Percentiles rank a stretch among this genome's conserved stretches.
These are phyloP conservation scores for Parauchenoglanis punctatus DNA, from an alignment of 2,797 vertebrate species.

Conservation along the genomic window DNA sequence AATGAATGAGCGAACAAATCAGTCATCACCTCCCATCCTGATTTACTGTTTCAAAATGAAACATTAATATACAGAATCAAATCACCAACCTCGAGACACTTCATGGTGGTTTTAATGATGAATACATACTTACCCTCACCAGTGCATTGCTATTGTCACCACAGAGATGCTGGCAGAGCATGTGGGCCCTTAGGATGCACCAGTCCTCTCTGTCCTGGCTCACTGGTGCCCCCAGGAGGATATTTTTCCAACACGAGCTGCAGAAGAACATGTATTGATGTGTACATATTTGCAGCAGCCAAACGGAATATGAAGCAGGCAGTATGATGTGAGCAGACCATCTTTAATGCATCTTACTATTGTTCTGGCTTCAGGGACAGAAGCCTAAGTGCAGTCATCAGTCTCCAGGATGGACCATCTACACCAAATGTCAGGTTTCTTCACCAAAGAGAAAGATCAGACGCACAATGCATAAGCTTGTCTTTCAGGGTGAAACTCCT, in stretches of 20 bases:
- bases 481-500: background rate
- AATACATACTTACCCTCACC: slow-evolving; percentile 73
- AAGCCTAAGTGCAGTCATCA: slow-evolving; percentile 84
- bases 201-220: slow-evolving; percentile 77
- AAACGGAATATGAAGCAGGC: background rate
- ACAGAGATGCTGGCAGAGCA: slow-evolving; percentile 76
- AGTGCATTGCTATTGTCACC: slow-evolving; percentile 72
- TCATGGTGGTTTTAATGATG: background rate
- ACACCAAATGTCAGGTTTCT: slow-evolving; percentile 88
- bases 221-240: slow-evolving; percentile 81
- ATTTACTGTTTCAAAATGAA: background rate
- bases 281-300: background rate
- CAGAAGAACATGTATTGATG: slow-evolving; percentile 37
- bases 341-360: slow-evolving; percentile 75
- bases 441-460: slow-evolving; percentile 17
- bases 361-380: slow-evolving; percentile 78
- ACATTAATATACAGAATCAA: background rate
- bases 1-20: background rate
- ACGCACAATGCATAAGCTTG: background rate
- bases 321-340: background rate
- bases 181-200: slow-evolving; percentile 67
- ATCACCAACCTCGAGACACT: background rate
- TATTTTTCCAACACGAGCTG: slow-evolving; percentile 83
- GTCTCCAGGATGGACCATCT: slow-evolving; percentile 90
- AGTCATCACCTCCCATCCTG: background rate